A percentile compares a stretch with the other conserved stretches of the same genome.
These are phyloP conservation scores for Nasonia giraulti DNA, from an alignment of 1,140 invertebrate species.

Conservation along the genomic window DNA sequence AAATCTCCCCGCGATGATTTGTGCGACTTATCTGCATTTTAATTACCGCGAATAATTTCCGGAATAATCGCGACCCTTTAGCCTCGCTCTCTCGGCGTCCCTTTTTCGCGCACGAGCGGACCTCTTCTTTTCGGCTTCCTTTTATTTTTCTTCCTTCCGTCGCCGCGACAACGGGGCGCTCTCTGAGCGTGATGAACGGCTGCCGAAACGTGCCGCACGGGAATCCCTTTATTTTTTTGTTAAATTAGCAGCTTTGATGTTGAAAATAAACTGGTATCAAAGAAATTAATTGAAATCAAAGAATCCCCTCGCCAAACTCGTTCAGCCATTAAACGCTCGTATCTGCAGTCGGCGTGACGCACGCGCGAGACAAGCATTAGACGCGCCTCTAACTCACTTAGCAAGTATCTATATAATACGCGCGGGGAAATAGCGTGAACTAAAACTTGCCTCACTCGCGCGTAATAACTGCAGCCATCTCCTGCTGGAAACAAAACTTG, in stretches of 20 bases:
- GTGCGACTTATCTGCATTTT: conserved; percentile 72
- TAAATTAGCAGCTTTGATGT: background rate
- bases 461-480: conserved; percentile 25
- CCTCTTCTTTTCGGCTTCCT: conserved; percentile 46
- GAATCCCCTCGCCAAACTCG: conserved; percentile 1
- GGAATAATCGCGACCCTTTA: conserved; percentile 62
- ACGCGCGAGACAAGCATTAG: conserved; percentile 54
- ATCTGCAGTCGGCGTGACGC: conserved; percentile 43
- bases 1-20: conserved; percentile 68
- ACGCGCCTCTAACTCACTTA: conserved; percentile 61
- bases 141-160: conserved; percentile 60
- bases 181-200: background rate
- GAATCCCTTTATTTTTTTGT: background rate
- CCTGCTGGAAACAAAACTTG: conserved; percentile 57
- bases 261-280: background rate
- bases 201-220: background rate
- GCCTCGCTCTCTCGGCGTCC: background rate
- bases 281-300: conserved; percentile 24
- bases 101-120: conserved; percentile 56
- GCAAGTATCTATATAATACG: conserved; percentile 60
- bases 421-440: conserved; percentile 42
- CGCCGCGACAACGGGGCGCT: background rate
- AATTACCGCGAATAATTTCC: conserved; percentile 71
- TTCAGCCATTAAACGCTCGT: conserved; percentile 57
- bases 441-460: conserved; percentile 16